These are phyloP conservation scores for Brotula barbata DNA, from an alignment of 2,797 vertebrate genomes.

Conservation along the genomic window DNA sequence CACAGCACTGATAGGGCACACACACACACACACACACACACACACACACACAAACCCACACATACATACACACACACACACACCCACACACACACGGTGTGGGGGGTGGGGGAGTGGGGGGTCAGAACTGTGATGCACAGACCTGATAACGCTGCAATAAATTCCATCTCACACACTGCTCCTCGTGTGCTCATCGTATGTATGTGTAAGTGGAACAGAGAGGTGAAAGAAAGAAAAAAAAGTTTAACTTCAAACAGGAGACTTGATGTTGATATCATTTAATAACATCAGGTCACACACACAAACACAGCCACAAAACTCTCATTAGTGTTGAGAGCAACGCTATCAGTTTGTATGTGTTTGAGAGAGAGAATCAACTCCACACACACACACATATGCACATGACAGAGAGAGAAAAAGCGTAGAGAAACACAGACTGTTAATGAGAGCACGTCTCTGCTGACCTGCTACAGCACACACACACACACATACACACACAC, in stretches of 20 bases:
- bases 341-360: constrained; percentile 10
- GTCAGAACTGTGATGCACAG: constrained; percentile 42
- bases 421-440: too few relatives aligned
- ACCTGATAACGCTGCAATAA: constrained; percentile 58
- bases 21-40: constrained; percentile 33
- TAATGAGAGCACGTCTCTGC: too few relatives aligned
- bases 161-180: constrained; percentile 31
- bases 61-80: not conserved
- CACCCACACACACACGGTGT: constrained; percentile 10
- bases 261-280: constrained; percentile 81
- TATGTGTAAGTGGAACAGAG: not conserved
- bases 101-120: too few relatives aligned
- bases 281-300: constrained; percentile 72
- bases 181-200: constrained; percentile 25
- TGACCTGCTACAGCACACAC: not conserved
- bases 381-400: too few relatives aligned
- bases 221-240: constrained; percentile 49
- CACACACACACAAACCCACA: constrained; percentile 11
- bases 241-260: constrained; percentile 70
- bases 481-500: constrained; percentile 6
- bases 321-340: constrained; percentile 28
- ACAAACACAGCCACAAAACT: constrained; percentile 4
- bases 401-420: too few relatives aligned
- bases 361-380: not conserved
- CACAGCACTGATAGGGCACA: constrained; percentile 50